These are phyloP conservation scores for Chaunax sp. DNA, from an alignment of 2,797 vertebrate species.

Conservation along the genomic window DNA sequence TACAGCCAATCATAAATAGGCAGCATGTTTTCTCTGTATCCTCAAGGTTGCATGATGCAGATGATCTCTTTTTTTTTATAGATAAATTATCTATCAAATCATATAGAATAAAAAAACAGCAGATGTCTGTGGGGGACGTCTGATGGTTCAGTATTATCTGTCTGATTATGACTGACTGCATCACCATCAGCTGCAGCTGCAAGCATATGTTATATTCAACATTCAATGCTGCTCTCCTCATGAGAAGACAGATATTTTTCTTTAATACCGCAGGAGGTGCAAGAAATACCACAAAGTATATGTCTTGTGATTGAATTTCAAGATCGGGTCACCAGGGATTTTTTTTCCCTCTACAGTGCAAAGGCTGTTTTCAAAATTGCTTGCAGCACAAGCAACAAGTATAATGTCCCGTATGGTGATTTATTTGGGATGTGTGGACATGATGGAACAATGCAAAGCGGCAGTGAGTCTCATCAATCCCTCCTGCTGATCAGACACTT, in stretches of 20 bases:
- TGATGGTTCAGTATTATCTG: slow-evolving; percentile 12
- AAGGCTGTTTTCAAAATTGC: slow-evolving; percentile 1
- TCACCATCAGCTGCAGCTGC: slow-evolving; percentile 21
- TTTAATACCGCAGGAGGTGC: not conserved
- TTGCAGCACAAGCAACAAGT: not conserved
- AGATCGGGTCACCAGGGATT: not conserved
- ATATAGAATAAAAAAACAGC: not conserved
- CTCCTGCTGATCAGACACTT: slow-evolving; percentile 23
- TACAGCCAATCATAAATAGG: no score
- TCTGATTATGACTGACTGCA: slow-evolving; percentile 14
- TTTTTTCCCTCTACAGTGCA: not conserved
- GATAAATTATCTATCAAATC: no score
- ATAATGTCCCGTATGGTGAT: slow-evolving; percentile 1
- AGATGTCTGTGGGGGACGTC: not conserved
- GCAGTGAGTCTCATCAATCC: not conserved
- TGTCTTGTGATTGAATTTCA: not conserved
- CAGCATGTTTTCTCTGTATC: not conserved
- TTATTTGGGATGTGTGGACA: slow-evolving; percentile 19
- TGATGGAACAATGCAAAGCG: slow-evolving; percentile 28
- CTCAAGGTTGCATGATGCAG: no score
- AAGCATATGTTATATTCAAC: not conserved
- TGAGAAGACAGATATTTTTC: not conserved
- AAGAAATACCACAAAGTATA: no score
- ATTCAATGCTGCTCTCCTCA: not conserved
- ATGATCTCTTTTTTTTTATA: not conserved